These are phyloP conservation scores for Caenorhabditis zanzibari DNA, from an alignment of 2,888 invertebrate species.

Conservation along the genomic window DNA sequence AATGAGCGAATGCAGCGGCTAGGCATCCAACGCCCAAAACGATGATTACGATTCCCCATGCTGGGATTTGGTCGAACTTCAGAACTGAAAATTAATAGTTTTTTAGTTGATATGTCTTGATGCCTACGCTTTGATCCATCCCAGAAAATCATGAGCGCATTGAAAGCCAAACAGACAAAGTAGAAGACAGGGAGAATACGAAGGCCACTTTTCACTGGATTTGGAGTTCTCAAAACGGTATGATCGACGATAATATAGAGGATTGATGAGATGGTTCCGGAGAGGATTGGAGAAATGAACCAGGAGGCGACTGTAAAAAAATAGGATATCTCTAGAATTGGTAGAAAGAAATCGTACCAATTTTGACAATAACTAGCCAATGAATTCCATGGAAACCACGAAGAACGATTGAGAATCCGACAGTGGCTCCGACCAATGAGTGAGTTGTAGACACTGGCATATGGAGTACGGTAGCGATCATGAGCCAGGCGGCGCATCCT, in stretches of 20 bases:
- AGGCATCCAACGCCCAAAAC: slow-evolving; percentile 88
- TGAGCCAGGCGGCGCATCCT: slow-evolving; percentile 92
- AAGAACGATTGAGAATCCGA: slow-evolving; percentile 95
- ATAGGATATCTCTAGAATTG: background rate
- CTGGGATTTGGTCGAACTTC: slow-evolving; percentile 91
- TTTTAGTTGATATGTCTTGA: background rate
- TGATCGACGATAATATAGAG: slow-evolving; percentile 90
- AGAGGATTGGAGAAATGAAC: slow-evolving; percentile 95
- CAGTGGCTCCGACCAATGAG: slow-evolving; percentile 97
- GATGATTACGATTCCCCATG: slow-evolving; percentile 87
- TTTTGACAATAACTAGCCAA: slow-evolving; percentile 90
- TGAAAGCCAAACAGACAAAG: slow-evolving; percentile 93
- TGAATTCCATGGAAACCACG: slow-evolving; percentile 91
- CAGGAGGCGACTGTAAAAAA: slow-evolving; percentile 90
- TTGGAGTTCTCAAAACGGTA: slow-evolving; percentile 86
- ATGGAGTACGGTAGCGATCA: slow-evolving; percentile 94
- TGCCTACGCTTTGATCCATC: slow-evolving; percentile 89
- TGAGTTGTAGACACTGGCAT: slow-evolving; percentile 98
- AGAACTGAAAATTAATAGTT: slow-evolving; percentile 87
- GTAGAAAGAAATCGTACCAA: slow-evolving; percentile 84
- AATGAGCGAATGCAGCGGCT: slow-evolving; percentile 81
- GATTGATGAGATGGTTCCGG: slow-evolving; percentile 91
- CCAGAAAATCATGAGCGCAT: slow-evolving; percentile 93
- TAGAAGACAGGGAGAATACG: slow-evolving; percentile 93
- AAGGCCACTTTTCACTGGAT: slow-evolving; percentile 87